phyloP scores from a whole-genome alignment of 2,888 invertebrate genomes.

The Malthinus flaveolus region DNA sequence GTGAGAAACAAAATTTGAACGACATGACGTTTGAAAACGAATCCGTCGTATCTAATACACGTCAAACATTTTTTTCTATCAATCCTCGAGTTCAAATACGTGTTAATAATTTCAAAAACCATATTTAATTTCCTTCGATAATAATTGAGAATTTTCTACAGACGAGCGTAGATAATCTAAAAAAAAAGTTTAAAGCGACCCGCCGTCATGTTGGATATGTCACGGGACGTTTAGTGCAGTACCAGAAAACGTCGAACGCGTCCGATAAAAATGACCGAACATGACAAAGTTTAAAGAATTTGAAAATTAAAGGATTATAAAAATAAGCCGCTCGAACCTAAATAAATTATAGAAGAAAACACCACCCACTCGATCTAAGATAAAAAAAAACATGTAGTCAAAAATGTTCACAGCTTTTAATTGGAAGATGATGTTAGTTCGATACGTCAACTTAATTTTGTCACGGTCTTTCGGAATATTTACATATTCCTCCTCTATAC shows the following conservation, averaged over 20 bases:
- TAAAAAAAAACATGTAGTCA: conserved; percentile 24
- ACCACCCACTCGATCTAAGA: conserved; percentile 23
- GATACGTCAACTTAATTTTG: conserved; percentile 32
- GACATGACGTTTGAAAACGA: no score
- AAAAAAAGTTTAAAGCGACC: conserved; percentile 14
- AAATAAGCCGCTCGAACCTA: conserved; percentile 13
- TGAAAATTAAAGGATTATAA: not conserved
- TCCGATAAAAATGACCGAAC: conserved; percentile 5
- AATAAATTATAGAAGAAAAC: conserved; percentile 8
- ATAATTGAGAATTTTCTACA: conserved; percentile 8
- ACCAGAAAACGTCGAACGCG: conserved; percentile 13
- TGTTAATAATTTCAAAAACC: conserved; percentile 6
- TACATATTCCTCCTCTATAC: conserved; percentile 23
- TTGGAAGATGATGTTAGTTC: conserved; percentile 33
- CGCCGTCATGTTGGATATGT: conserved; percentile 29
- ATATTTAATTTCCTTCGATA: conserved; percentile 4
- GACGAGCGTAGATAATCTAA: conserved; percentile 18
- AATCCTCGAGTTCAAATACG: not conserved
- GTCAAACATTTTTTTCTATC: no score
- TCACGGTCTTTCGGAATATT: conserved; percentile 37
- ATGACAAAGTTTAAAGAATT: no score
- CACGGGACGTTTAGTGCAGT: conserved; percentile 28
- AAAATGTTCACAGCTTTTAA: conserved; percentile 36
- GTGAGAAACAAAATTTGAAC: no score
- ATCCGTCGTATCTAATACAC: no score